Base-by-base conservation (phyloP, 1,140 invertebrate genomes). In the Babylonia areolata region DNA sequence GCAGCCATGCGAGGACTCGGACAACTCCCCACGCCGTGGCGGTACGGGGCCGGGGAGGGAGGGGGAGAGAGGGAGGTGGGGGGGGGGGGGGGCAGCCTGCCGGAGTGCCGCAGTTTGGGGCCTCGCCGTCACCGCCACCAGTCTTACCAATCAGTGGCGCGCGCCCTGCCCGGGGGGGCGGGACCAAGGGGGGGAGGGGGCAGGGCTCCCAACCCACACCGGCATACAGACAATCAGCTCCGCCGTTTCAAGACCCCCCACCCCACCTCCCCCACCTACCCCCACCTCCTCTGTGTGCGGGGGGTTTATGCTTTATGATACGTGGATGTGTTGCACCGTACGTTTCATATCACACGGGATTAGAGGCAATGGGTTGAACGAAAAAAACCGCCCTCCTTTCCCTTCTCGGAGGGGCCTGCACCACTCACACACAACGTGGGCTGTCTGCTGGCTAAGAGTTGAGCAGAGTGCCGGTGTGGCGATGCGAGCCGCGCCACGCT, bases 271-370 rank as follows among this genome's bases (percentile, higher is more conserved):
- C n/a, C n/a, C n/a, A n/a, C n/a, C n/a, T n/a, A n/a, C 9, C 46
- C 46, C 46, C 9, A 51, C 9, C 46, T 17, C 46, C 46, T 2
- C 15, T 5, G 42, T 15, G 42, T 64, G 58, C 9, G 23, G 58
- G 58, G 12, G 58, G 58, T n/a, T n/a, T n/a, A 64, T 64, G 58
- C 58, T 64, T 64, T 64, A 64, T 64, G 58, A 64, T 64, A 64
- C 58, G 58, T 23, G 28, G 58, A 64, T 64, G 15, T 64, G 58
- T n/a, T 64, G 58, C 23, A 64, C 58, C 58, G 58, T 64, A 12
- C 58, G 20, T 0, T 64, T 64, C 58, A 23, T 64, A 64, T 64
- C 58, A 64, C 58, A n/a, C 20, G 58, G 46, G 28, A 28, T 64
- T 64, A 64, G 12, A 23, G 58, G 58, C 46, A 51, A 51, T 51